phyloP scores from a whole-genome alignment of 1,140 invertebrate genomes.

The Hirudo medicinalis region DNA sequence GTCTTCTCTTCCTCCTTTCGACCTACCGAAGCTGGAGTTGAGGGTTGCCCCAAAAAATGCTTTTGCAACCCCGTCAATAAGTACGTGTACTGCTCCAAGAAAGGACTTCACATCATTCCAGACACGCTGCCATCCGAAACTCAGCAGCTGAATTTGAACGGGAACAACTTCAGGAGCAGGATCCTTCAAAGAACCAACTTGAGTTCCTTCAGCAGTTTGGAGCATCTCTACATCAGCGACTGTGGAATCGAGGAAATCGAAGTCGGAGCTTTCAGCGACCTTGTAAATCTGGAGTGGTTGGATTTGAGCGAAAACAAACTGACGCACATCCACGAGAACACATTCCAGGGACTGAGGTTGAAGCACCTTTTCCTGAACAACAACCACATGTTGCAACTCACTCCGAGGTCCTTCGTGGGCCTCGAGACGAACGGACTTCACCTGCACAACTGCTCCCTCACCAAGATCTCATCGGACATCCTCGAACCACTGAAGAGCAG shows the following conservation, averaged over 20 bases:
- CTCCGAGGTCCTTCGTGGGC: constrained; percentile 32
- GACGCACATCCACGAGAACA: constrained; percentile 32
- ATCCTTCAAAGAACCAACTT: constrained; percentile 32
- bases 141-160: constrained; percentile 35
- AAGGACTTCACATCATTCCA: constrained; percentile 32
- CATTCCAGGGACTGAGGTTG: constrained; percentile 35
- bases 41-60: constrained; percentile 32
- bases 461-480: constrained; percentile 30
- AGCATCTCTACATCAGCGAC: constrained; percentile 35
- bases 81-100: constrained; percentile 35
- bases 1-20: too few relatives aligned
- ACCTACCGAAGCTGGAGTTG: background rate
- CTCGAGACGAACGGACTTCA: constrained; percentile 34
- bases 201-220: constrained; percentile 29
- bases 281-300: constrained; percentile 35
- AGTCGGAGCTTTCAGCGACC: constrained; percentile 34
- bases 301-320: constrained; percentile 38
- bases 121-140: constrained; percentile 32
- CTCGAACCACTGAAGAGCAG: constrained; percentile 32
- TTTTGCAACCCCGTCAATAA: constrained; percentile 34
- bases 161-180: constrained; percentile 33
- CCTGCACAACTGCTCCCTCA: constrained; percentile 35
- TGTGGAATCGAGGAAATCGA: constrained; percentile 37
- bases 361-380: constrained; percentile 38
- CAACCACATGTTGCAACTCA: constrained; percentile 33